Evolutionary conservation across 2,888 invertebrate species (phyloP).

Genomic region (Cepaea hortensis): DNA sequence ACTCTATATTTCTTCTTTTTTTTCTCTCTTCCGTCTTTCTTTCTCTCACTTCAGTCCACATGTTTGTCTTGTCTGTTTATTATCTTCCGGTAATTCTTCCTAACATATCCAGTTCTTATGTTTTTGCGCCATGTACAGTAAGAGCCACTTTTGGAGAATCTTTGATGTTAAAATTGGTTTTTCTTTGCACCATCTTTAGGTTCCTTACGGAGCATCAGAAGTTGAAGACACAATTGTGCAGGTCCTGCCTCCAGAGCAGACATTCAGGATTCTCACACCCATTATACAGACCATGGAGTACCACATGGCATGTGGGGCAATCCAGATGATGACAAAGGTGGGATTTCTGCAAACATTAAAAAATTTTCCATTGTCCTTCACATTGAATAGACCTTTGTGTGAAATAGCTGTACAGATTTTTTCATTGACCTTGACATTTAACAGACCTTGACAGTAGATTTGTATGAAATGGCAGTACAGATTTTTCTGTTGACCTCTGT

Average conservation of each 20-base stretch:
- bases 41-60: neutral
- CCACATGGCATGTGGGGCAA: constrained; percentile 92
- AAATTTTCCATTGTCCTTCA: no score
- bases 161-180: no score
- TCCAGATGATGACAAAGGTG: constrained; percentile 84
- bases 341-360: constrained; percentile 6
- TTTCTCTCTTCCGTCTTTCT: neutral
- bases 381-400: no score
- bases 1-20: neutral
- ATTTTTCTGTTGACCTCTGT: no score
- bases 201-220: constrained; percentile 49
- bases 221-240: constrained; percentile 82
- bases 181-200: constrained; percentile 79
- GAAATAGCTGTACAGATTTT: no score
- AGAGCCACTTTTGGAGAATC: no score
- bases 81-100: neutral
- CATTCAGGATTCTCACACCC: constrained; percentile 86
- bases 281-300: constrained; percentile 89
- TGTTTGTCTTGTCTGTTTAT: neutral
- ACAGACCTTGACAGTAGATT: no score
- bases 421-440: no score
- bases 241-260: constrained; percentile 87
- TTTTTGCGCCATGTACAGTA: no score
- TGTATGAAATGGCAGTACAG: no score
- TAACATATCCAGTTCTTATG: neutral